Percentiles rank a stretch among this genome's conserved stretches.
phyloP scores from a whole-genome alignment of 2,797 vertebrate genomes.

The Cossypha polioptera region DNA sequence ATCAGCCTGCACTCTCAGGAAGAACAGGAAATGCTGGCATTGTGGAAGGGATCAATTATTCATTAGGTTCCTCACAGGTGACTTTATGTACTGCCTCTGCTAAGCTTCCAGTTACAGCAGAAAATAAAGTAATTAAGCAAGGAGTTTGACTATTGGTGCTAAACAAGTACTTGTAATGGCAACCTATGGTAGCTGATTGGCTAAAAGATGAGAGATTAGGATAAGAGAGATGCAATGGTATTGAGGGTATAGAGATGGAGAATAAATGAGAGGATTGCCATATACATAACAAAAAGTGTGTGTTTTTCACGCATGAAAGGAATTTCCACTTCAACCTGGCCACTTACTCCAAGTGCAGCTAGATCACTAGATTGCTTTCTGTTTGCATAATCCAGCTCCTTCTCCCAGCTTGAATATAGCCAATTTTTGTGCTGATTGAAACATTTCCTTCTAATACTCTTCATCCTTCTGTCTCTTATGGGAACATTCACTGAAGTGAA shows the following conservation, averaged over 20 bases:
- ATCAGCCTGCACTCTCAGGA: not conserved
- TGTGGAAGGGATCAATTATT: slow-evolving; percentile 1
- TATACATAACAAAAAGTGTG: not conserved
- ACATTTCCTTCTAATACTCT: not conserved
- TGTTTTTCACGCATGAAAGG: not conserved
- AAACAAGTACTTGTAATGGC: not conserved
- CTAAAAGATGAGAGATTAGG: not conserved
- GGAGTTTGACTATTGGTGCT: not conserved
- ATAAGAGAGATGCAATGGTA: not conserved
- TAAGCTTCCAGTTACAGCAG: not conserved
- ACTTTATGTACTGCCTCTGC: not conserved
- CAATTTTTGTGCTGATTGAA: not conserved
- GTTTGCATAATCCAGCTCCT: not conserved
- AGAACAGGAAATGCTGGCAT: not conserved
- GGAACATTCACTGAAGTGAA: not conserved
- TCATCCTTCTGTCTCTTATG: not conserved
- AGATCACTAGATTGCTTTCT: not conserved
- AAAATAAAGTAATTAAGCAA: not conserved
- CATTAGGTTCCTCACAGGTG: not conserved
- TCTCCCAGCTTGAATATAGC: not conserved
- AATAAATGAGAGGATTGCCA: not conserved
- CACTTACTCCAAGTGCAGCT: not conserved
- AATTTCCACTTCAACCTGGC: not conserved
- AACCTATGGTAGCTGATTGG: not conserved
- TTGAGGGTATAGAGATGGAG: not conserved